Conservation (phyloP, 2,797 vertebrate genomes). For the Pogoniulus pusillus region DNA sequence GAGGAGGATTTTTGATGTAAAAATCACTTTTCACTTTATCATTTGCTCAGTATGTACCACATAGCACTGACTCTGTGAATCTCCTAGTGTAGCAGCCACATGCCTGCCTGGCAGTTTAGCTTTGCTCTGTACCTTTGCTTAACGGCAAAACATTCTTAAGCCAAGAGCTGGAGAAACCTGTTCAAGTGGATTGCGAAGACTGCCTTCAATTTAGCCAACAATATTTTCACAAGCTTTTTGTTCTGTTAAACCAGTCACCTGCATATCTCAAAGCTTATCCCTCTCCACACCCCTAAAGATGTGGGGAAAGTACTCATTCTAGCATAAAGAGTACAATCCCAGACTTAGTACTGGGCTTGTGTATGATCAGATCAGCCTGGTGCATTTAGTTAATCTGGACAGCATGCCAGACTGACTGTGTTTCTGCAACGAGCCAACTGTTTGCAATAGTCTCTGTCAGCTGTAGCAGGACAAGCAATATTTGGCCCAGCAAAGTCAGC, state of each 20-base stretch:
- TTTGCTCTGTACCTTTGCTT: background rate
- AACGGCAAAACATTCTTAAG: background rate
- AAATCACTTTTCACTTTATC: background rate
- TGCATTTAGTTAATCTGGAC: background rate
- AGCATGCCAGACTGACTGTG: background rate
- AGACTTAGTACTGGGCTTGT: background rate
- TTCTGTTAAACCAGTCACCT: background rate
- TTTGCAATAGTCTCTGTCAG: constrained; percentile 8
- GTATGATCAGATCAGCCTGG: background rate
- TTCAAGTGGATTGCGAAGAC: background rate
- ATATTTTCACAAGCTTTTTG: background rate
- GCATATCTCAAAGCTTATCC: background rate
- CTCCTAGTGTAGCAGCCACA: accelerated
- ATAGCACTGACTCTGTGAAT: background rate
- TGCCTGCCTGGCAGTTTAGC: background rate
- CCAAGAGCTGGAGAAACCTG: background rate
- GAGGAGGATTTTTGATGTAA: background rate
- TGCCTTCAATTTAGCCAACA: background rate
- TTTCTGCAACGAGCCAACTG: background rate
- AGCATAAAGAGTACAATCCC: background rate
- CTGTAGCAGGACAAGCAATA: background rate
- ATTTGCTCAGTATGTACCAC: background rate
- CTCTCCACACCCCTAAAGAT: background rate
- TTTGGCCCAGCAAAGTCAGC: background rate
- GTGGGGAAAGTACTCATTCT: background rate